Percentiles rank a stretch among this genome's conserved stretches.
phyloP scores from a whole-genome alignment of 2,888 invertebrate species.

The Crossocerus cetratus region DNA sequence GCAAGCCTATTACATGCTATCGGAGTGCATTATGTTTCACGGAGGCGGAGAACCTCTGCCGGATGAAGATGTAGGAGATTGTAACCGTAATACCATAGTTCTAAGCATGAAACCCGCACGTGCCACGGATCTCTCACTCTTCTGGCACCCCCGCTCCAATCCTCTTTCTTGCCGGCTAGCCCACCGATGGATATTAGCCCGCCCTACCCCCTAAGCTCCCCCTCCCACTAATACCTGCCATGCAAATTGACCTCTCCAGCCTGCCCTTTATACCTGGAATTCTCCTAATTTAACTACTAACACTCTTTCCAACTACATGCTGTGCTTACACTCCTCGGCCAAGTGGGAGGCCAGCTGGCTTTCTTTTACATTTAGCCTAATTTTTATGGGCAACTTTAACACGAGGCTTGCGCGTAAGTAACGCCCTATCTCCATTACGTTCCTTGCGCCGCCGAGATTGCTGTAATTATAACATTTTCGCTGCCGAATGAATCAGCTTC shows the following conservation, averaged over 20 bases:
- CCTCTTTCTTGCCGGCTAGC: conserved; percentile 9
- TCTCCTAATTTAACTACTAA: conserved; percentile 37
- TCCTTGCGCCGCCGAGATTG: too few species aligned
- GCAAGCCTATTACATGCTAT: conserved; percentile 54
- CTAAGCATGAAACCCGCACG: conserved; percentile 40
- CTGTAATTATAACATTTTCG: too few species aligned
- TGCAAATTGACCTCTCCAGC: conserved; percentile 24
- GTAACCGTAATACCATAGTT: conserved; percentile 54
- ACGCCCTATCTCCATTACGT: too few species aligned
- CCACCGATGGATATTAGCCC: conserved; percentile 18
- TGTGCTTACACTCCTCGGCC: conserved; percentile 29
- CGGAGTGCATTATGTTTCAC: conserved; percentile 48
- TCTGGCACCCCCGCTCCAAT: conserved; percentile 6
- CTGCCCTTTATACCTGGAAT: conserved; percentile 33
- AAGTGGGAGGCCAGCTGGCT: conserved; percentile 1
- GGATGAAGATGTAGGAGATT: conserved; percentile 57
- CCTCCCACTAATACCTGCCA: conserved; percentile 34
- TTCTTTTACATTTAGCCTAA: too few species aligned
- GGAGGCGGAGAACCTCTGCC: conserved; percentile 37
- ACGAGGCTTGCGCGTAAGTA: too few species aligned
- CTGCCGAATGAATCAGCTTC: too few species aligned
- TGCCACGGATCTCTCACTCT: too few species aligned
- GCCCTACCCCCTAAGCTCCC: not conserved
- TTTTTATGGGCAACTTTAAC: too few species aligned
- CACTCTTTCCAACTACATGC: conserved; percentile 39